These are phyloP conservation scores for Scopus umbretta DNA, from an alignment of 2,113 vertebrate species.

Conservation along the genomic window DNA sequence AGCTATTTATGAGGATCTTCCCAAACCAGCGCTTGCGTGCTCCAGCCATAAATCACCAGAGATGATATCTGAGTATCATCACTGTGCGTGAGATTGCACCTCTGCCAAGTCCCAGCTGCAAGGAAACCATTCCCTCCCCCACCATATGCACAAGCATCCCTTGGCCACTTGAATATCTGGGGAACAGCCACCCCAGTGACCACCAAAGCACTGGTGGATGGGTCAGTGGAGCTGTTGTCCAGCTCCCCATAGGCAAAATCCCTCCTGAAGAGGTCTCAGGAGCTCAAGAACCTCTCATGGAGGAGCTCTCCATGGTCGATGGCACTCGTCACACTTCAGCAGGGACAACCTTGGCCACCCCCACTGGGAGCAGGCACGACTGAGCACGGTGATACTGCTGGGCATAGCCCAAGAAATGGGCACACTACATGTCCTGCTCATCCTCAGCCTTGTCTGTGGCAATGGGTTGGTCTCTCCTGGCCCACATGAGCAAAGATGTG, in stretches of 20 bases:
- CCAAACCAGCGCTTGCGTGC: neutral
- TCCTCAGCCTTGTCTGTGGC: neutral
- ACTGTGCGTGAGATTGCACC: neutral
- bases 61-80: constrained; percentile 44
- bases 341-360: neutral
- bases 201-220: neutral
- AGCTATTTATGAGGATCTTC: constrained; percentile 59
- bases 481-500: neutral
- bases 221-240: neutral
- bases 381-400: neutral
- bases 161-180: neutral
- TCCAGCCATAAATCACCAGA: constrained; percentile 15
- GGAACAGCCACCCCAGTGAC: accelerated
- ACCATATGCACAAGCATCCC: neutral
- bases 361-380: accelerated
- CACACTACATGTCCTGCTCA: accelerated
- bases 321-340: neutral
- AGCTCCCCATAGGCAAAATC: neutral
- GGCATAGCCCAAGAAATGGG: neutral
- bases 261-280: neutral
- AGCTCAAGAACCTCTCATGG: accelerated
- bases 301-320: neutral
- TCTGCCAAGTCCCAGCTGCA: constrained; percentile 47
- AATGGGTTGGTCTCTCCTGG: neutral
- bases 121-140: neutral